These are phyloP conservation scores for Serripes groenlandicus DNA, from an alignment of 2,888 invertebrate species.

Conservation along the genomic window DNA sequence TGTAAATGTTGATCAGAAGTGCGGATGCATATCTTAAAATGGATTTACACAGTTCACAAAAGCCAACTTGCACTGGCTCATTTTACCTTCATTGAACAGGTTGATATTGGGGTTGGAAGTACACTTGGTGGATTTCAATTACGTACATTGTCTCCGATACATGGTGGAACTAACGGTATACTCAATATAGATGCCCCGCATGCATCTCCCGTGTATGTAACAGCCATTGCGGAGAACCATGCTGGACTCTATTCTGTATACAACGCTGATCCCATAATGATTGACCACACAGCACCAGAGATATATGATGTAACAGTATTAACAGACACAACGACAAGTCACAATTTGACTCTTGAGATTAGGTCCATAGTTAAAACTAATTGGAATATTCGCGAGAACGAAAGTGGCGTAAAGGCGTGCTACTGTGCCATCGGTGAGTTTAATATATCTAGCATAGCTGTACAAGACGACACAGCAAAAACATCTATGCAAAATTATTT, in stretches of 20 bases:
- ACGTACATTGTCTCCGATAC: constrained; percentile 24
- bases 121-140: constrained; percentile 59
- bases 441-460: not conserved
- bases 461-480: too few relatives aligned
- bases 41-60: too few relatives aligned
- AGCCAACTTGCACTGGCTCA: too few relatives aligned
- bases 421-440: constrained; percentile 33
- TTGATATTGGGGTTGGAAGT: constrained; percentile 57
- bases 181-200: constrained; percentile 47
- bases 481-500: too few relatives aligned
- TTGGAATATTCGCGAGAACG: constrained; percentile 39
- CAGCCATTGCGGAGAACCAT: constrained; percentile 62
- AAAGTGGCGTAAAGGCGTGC: constrained; percentile 37
- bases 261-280: constrained; percentile 40
- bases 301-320: not conserved
- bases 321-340: too few relatives aligned
- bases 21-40: too few relatives aligned
- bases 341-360: not conserved
- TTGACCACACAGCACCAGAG: constrained; percentile 68
- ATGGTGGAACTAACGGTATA: constrained; percentile 35
- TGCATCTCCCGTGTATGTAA: constrained; percentile 57
- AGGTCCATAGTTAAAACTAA: not conserved
- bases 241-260: constrained; percentile 66
- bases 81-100: too few relatives aligned
- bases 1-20: too few relatives aligned